Evolutionary conservation across 1,140 invertebrate genomes (phyloP).

Genomic region (Drosophila pachea): DNA sequence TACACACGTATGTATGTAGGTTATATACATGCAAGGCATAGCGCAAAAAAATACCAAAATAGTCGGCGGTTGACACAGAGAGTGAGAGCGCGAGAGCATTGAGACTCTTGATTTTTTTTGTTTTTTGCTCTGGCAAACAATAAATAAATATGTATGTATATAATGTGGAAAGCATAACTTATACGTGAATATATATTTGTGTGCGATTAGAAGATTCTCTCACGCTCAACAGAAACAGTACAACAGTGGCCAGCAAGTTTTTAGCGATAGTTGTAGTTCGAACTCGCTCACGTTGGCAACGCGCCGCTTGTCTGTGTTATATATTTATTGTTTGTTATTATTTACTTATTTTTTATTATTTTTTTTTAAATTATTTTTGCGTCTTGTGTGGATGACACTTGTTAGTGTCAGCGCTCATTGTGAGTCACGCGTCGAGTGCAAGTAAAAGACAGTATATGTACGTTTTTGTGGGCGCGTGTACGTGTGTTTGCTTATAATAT

Average conservation of each 20-base stretch:
- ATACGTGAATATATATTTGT: conserved; percentile 17
- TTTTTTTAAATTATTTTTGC: conserved; percentile 16
- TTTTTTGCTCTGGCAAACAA: conserved; percentile 39
- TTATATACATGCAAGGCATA: conserved; percentile 46
- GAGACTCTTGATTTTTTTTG: conserved; percentile 40
- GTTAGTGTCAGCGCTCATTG: conserved; percentile 29
- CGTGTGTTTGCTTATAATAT: conserved; percentile 10
- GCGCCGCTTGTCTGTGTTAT: conserved; percentile 27
- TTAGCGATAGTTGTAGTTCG: conserved; percentile 48
- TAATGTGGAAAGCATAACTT: conserved; percentile 44
- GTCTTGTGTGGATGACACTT: conserved; percentile 41
- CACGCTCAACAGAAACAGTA: conserved; percentile 39
- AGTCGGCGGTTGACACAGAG: conserved; percentile 50
- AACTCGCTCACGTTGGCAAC: conserved; percentile 46
- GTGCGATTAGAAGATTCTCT: conserved; percentile 52
- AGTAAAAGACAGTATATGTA: conserved; percentile 21
- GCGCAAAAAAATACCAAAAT: conserved; percentile 55
- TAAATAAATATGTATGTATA: conserved; percentile 41
- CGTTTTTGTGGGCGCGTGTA: conserved; percentile 13
- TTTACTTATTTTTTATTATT: conserved; percentile 31
- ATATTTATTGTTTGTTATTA: conserved; percentile 39
- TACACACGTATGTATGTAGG: conserved; percentile 35
- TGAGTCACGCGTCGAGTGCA: conserved; percentile 42
- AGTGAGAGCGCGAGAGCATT: conserved; percentile 25
- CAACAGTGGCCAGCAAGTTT: conserved; percentile 34